Base-by-base conservation (phyloP, 2,888 invertebrate species). In the Blastobasis lacticolella region DNA sequence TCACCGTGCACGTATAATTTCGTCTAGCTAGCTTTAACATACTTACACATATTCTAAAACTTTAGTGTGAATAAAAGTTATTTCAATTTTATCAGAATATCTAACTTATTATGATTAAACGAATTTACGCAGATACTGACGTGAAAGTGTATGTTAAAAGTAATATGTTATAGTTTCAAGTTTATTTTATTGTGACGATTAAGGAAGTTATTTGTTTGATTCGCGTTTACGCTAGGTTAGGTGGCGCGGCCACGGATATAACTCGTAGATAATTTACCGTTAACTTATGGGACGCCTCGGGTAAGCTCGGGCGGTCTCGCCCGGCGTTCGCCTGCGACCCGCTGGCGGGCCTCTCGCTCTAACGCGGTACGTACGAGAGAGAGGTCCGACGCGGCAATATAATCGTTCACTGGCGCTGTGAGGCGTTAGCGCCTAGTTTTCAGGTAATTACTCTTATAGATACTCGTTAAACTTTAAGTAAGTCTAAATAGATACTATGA, bases 1-100 rank as follows among this genome's bases (percentile, higher is more conserved):
- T 70, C 81, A 78, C 83, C 81, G 82, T 81, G 81, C 84, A 83
- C 78, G 59, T 70, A 72, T 73, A 72, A 74, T 69, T 69, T 75
- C 71, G 71, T 77, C 75, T 66, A 69, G 71, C 67, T 83, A 86
- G 81, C 69, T 69, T 66, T 69, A 81, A 82, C 67, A 70, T 78
- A 83, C 78, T 77, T 10, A 23, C 23, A 23, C 84, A 87, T 86
- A 86, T 87, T 88, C 88, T 88, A 87, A 88, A 87, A 77, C 70
- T 67, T 77, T 73, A 79, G 72, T 83, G 83, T 84, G 81, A 84
- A 84, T 85, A 86, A 82, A 84, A 78, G 80, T 84, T 85, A 81
- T 78, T 84, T 84, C 80, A 75, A 83, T 83, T 84, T 76, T 83
- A 84, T 82, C 84, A 83, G 75, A 84, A 82, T 86, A 81, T 83